Conservation (phyloP, 2,113 vertebrate species). For the Pongo pygmaeus region DNA sequence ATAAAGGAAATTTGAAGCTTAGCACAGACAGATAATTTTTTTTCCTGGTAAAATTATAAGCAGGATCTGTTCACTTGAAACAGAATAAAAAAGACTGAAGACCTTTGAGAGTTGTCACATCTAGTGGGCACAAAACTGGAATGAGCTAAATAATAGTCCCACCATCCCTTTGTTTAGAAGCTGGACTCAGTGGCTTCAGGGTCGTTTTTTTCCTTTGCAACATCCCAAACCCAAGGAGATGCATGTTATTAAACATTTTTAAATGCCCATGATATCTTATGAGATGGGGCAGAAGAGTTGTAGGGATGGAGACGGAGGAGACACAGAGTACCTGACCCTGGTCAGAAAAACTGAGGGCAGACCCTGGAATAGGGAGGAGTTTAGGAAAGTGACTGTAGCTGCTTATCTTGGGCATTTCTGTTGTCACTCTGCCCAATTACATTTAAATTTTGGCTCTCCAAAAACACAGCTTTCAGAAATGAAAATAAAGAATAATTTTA, state of each 20-base stretch:
- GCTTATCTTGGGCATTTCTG: not conserved
- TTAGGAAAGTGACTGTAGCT: not conserved
- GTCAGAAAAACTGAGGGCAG: not conserved
- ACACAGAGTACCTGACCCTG: not conserved
- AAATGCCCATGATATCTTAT: not conserved
- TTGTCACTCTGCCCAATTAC: not conserved
- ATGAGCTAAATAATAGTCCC: not conserved
- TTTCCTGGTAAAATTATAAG: not conserved
- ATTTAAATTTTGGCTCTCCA: not conserved
- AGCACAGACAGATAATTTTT: not conserved
- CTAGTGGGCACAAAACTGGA: not conserved
- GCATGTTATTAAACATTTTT: not conserved
- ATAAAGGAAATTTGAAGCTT: not conserved
- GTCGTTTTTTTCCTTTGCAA: not conserved
- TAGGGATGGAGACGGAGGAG: not conserved
- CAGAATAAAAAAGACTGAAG: not conserved
- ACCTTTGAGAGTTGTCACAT: not conserved
- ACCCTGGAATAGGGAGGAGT: not conserved
- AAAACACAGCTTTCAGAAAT: not conserved
- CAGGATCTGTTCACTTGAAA: not conserved
- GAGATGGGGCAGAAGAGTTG: not conserved
- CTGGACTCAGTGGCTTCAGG: not conserved
- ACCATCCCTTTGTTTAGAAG: not conserved
- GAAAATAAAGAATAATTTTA: slow-evolving; percentile 17
- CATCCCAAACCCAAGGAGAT: not conserved